Percentiles rank a stretch among this genome's conserved stretches.
phyloP scores from a whole-genome alignment of 1,140 invertebrate genomes.

The Metopolophium dirhodum region DNA sequence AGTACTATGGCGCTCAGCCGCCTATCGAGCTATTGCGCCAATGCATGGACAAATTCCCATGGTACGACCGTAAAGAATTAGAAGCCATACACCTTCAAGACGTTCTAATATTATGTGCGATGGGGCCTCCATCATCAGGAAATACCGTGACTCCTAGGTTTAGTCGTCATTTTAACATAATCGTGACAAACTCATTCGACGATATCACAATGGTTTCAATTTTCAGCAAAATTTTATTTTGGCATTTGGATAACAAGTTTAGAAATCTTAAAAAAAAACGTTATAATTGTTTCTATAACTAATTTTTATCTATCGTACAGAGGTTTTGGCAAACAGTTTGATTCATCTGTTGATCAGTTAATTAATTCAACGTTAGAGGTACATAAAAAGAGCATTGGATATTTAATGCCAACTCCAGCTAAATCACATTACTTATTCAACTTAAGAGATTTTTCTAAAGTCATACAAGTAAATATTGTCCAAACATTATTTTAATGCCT shows the following conservation, averaged over 20 bases:
- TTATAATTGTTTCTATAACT: background rate
- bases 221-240: constrained; percentile 89
- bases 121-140: constrained; percentile 63
- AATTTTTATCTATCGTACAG: constrained; percentile 64
- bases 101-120: constrained; percentile 70
- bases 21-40: constrained; percentile 90
- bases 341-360: constrained; percentile 88
- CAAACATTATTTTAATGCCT: background rate
- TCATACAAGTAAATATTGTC: constrained; percentile 74
- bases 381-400: constrained; percentile 82
- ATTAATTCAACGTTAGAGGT: constrained; percentile 85
- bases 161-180: constrained; percentile 87
- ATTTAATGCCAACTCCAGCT: constrained; percentile 86
- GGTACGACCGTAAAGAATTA: constrained; percentile 90
- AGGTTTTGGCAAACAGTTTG: constrained; percentile 94
- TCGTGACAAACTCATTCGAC: constrained; percentile 89
- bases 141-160: constrained; percentile 75
- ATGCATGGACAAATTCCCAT: constrained; percentile 88
- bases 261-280: background rate
- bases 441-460: constrained; percentile 90
- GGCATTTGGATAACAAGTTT: constrained; percentile 91
- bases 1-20: constrained; percentile 88
- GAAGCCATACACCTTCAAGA: constrained; percentile 85
- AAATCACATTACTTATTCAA: constrained; percentile 97
- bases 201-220: constrained; percentile 85